Conservation (phyloP, 2,113 vertebrate genomes). For the Daphoenositta chrysoptera region DNA sequence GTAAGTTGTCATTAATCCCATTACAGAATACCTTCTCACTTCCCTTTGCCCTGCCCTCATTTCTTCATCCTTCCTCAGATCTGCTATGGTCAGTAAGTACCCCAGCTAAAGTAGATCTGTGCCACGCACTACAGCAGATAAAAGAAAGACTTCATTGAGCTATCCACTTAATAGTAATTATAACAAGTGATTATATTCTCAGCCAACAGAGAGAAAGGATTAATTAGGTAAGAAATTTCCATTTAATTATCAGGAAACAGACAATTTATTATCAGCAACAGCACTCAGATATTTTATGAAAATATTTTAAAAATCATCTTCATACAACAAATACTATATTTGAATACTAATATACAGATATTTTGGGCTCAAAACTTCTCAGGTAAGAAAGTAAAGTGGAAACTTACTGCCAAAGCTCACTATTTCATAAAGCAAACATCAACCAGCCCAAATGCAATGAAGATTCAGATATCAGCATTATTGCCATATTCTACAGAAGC, state of each 20-base stretch:
- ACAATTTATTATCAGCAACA: not conserved
- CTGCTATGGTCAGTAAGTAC: not conserved
- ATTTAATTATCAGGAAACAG: not conserved
- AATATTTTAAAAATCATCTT: not conserved
- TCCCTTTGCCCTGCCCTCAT: slow-evolving; percentile 30
- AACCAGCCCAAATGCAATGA: not conserved
- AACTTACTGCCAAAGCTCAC: not conserved
- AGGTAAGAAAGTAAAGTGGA: not conserved
- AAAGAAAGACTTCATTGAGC: not conserved
- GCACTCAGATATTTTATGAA: not conserved
- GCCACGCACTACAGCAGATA: not conserved
- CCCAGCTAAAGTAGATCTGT: not conserved
- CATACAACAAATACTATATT: not conserved
- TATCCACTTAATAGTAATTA: not conserved
- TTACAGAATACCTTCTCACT: not conserved
- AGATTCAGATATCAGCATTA: not conserved
- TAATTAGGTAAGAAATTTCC: not conserved
- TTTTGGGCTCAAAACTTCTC: not conserved
- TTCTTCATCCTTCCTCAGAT: slow-evolving; percentile 12
- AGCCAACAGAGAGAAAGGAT: not conserved
- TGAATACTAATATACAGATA: not conserved
- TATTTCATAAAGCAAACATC: not conserved
- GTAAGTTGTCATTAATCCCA: slow-evolving; percentile 21
- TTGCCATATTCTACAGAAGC: not conserved
- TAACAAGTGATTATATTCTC: not conserved